A percentile compares a stretch with the other conserved stretches of the same genome.
Evolutionary conservation across 2,113 vertebrate genomes (phyloP).

Genomic region (Scartelaos histophorus): DNA sequence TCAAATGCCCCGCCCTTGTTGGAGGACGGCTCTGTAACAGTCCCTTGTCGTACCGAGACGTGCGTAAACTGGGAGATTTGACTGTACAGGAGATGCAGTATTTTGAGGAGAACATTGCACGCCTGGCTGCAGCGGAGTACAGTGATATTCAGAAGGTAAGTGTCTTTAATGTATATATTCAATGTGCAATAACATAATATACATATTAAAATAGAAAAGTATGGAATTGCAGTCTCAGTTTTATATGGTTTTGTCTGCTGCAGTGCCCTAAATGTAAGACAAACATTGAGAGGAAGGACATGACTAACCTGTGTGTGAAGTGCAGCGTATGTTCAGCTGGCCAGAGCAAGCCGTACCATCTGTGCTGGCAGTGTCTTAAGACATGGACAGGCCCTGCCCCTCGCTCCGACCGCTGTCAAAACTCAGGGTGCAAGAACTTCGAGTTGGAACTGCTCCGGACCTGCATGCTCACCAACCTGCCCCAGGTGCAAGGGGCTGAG

Average conservation of each 20-base stretch:
- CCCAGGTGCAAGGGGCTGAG: slow-evolving; percentile 9
- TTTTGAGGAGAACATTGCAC: slow-evolving; percentile 65
- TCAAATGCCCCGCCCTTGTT: slow-evolving; percentile 63
- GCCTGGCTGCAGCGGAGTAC: slow-evolving; percentile 51
- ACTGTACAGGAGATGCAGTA: slow-evolving; percentile 59
- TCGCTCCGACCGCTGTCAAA: slow-evolving; percentile 66
- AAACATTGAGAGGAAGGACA: slow-evolving; percentile 60
- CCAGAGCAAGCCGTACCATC: not conserved
- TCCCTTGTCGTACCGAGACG: slow-evolving; percentile 63
- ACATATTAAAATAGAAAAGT: not conserved
- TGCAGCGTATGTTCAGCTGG: slow-evolving; percentile 64
- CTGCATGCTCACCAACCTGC: slow-evolving; percentile 34
- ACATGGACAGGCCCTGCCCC: slow-evolving; percentile 67
- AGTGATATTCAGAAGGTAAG: slow-evolving; percentile 56
- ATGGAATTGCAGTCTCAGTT: not conserved
- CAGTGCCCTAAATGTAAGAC: slow-evolving; percentile 74
- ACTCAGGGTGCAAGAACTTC: slow-evolving; percentile 59
- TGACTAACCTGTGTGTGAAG: slow-evolving; percentile 60
- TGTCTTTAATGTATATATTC: not conserved
- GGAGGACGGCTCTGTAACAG: slow-evolving; percentile 41
- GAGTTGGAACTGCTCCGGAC: slow-evolving; percentile 58
- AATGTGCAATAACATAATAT: too few relatives aligned
- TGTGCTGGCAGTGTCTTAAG: slow-evolving; percentile 79
- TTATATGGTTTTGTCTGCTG: not conserved
- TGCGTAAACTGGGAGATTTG: slow-evolving; percentile 62